Conservation (phyloP, 2,113 vertebrate genomes). For the Riparia riparia region DNA sequence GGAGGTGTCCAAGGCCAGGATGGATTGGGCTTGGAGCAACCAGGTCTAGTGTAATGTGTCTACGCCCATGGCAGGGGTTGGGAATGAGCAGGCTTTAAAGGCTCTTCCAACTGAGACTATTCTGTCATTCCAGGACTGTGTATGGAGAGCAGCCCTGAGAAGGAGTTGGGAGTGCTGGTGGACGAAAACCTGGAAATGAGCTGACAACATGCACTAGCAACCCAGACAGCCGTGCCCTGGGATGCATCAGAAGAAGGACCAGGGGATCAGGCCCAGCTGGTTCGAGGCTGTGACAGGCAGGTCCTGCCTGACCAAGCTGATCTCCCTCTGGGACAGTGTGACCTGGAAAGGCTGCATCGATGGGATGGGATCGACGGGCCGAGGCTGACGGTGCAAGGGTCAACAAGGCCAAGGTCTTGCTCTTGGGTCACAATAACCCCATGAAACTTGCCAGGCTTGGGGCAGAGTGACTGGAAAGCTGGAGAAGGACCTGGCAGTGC, state of each 20-base stretch:
- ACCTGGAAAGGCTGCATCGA: neutral
- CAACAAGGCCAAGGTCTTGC: neutral
- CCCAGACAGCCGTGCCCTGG: neutral
- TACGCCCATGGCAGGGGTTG: neutral
- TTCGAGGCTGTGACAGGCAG: neutral
- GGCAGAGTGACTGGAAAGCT: neutral
- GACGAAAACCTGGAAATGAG: neutral
- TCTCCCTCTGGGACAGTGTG: neutral
- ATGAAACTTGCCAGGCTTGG: neutral
- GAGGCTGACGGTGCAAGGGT: accelerated
- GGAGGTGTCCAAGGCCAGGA: neutral
- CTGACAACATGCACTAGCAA: neutral
- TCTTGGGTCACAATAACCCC: neutral
- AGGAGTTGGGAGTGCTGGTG: neutral
- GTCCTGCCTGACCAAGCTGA: neutral
- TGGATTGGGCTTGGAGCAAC: neutral
- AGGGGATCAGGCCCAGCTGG: neutral
- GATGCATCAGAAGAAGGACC: neutral
- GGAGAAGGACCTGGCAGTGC: neutral
- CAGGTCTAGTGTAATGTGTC: neutral
- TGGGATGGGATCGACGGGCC: accelerated
- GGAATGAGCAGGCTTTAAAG: neutral
- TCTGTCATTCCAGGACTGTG: neutral
- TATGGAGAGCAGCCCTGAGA: neutral
- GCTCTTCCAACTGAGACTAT: neutral